A percentile compares a stretch with the other conserved stretches of the same genome.
These are phyloP conservation scores for Halichoeres trimaculatus DNA, from an alignment of 2,113 vertebrate species.

Conservation along the genomic window DNA sequence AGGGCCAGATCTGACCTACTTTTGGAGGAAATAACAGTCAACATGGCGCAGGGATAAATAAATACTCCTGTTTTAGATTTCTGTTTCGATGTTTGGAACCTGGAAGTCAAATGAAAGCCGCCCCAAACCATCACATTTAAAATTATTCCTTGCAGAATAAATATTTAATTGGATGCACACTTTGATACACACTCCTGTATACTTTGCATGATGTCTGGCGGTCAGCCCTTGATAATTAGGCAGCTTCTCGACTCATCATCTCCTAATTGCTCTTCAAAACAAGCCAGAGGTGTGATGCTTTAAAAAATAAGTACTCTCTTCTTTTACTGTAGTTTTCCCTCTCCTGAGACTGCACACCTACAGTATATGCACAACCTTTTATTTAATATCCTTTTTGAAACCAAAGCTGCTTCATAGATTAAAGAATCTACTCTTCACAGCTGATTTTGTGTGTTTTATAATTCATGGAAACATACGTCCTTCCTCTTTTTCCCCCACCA, in stretches of 20 bases:
- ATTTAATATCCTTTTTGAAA: conserved; percentile 17
- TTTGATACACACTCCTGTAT: conserved; percentile 37
- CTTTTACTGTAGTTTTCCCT: not conserved
- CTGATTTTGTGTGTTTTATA: not conserved
- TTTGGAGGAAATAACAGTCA: conserved; percentile 19
- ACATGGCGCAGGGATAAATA: not conserved
- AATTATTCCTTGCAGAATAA: conserved; percentile 41
- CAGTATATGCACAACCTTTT: conserved; percentile 8
- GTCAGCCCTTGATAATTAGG: conserved; percentile 56
- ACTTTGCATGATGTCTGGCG: conserved; percentile 33
- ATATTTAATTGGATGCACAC: conserved; percentile 53
- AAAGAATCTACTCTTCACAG: not conserved
- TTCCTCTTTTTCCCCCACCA: conserved; percentile 16
- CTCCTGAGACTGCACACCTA: conserved; percentile 6
- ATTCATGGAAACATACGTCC: not conserved
- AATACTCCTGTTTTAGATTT: not conserved
- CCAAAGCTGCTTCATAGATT: not conserved
- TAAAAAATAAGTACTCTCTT: conserved; percentile 26
- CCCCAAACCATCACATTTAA: conserved; percentile 27
- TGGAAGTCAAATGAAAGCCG: conserved; percentile 25
- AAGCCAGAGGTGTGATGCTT: conserved; percentile 55
- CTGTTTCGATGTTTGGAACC: conserved; percentile 30
- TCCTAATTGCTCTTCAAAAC: conserved; percentile 66
- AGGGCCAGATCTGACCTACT: conserved; percentile 8
- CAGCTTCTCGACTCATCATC: conserved; percentile 52